A percentile compares a stretch with the other conserved stretches of the same genome.
These are phyloP conservation scores for Chaenodraco wilsoni DNA, from an alignment of 2,797 vertebrate genomes.

Conservation along the genomic window DNA sequence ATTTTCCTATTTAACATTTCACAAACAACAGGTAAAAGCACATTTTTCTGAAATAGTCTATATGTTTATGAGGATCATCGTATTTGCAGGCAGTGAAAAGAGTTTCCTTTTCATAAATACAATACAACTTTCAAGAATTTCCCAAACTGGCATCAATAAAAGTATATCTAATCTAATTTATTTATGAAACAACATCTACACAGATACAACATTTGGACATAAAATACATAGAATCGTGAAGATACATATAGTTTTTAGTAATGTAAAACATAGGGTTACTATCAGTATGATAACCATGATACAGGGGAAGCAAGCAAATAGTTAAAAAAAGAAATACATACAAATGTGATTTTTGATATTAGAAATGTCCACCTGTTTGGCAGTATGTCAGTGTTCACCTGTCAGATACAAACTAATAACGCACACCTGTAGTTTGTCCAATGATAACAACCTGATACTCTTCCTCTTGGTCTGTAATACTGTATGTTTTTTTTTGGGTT, in stretches of 20 bases:
- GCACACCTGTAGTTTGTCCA: constrained; percentile 9
- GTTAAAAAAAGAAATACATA: no score
- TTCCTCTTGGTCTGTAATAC: constrained; percentile 8
- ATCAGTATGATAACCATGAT: no score
- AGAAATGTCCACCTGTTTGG: background rate
- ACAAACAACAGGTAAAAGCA: background rate
- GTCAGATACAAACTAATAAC: constrained; percentile 15
- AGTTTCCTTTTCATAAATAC: background rate
- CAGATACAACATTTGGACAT: background rate
- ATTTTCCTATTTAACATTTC: background rate
- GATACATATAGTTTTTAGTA: background rate
- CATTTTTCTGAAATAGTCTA: background rate
- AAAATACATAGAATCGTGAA: background rate
- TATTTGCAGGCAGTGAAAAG: background rate
- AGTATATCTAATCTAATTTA: no score
- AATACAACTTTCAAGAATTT: background rate
- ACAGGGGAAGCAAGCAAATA: no score
- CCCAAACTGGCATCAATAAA: no score
- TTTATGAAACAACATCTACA: background rate
- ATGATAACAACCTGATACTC: constrained; percentile 1
- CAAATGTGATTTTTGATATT: background rate
- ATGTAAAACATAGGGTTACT: background rate
- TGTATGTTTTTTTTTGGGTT: background rate
- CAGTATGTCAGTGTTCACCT: constrained; percentile 12
- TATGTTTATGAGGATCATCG: background rate